These are phyloP conservation scores for Drosophila nigricruria DNA, from an alignment of 2,888 invertebrate genomes.

Conservation along the genomic window DNA sequence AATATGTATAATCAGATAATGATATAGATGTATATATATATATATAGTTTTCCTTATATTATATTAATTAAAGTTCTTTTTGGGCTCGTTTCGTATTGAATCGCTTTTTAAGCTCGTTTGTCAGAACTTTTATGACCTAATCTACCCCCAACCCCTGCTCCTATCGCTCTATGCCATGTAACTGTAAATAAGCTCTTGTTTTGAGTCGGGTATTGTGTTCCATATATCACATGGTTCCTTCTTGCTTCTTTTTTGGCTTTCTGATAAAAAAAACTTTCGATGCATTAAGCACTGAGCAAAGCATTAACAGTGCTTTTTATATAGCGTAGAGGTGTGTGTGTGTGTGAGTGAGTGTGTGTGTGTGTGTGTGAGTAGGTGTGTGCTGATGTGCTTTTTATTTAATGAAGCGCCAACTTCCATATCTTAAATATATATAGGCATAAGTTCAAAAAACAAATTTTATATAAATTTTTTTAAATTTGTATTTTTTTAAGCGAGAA, in stretches of 20 bases:
- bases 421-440: background rate
- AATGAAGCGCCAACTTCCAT: conserved; percentile 16
- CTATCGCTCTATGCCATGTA: no score
- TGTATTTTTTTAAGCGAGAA: no score
- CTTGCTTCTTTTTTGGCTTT: conserved; percentile 49
- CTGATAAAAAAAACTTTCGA: conserved; percentile 74
- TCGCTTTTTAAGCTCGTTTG: conserved; percentile 33
- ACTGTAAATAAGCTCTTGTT: conserved; percentile 47
- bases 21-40: background rate
- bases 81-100: conserved; percentile 16
- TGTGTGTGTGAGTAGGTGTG: background rate
- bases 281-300: conserved; percentile 66
- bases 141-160: background rate
- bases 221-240: conserved; percentile 4
- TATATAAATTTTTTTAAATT: no score
- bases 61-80: background rate
- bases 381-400: conserved; percentile 44
- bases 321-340: conserved; percentile 13
- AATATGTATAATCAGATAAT: background rate
- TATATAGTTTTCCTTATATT: background rate
- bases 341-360: background rate
- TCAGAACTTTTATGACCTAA: conserved; percentile 35
- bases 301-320: conserved; percentile 69
- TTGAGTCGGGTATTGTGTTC: conserved; percentile 17
- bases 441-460: no score